Percentiles rank a stretch among this genome's conserved stretches.
These are phyloP conservation scores for Hofmannophila pseudospretella DNA, from an alignment of 2,888 invertebrate species.

Conservation along the genomic window DNA sequence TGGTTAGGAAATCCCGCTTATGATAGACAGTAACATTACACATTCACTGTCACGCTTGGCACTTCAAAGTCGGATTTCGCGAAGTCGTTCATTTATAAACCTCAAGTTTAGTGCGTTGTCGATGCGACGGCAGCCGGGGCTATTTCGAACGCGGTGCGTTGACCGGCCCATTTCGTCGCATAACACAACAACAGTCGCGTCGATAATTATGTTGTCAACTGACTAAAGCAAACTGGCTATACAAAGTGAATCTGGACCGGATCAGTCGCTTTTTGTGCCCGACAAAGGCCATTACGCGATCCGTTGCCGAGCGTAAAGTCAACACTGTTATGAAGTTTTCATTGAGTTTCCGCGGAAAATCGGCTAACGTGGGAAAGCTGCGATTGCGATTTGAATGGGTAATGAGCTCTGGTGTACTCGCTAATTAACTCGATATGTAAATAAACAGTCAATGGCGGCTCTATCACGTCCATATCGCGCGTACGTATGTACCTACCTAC, in stretches of 20 bases:
- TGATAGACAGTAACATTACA: conserved; percentile 1
- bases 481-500: conserved; percentile 32
- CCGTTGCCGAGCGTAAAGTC: conserved; percentile 65
- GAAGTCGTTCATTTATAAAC: conserved; percentile 13
- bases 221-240: conserved; percentile 60
- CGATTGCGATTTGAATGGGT: conserved; percentile 69
- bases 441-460: conserved; percentile 52
- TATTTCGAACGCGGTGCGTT: conserved; percentile 46
- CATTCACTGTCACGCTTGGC: conserved; percentile 10
- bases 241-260: conserved; percentile 67
- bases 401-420: conserved; percentile 61
- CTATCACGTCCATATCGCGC: conserved; percentile 35
- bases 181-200: conserved; percentile 30
- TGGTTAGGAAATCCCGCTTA: neutral
- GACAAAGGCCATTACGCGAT: conserved; percentile 72
- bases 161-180: conserved; percentile 51
- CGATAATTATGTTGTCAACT: conserved; percentile 71
- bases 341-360: conserved; percentile 62
- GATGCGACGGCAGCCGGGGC: conserved; percentile 23
- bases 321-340: conserved; percentile 72
- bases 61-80: conserved; percentile 12
- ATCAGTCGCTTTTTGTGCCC: conserved; percentile 70
- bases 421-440: conserved; percentile 72
- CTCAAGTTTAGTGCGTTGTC: conserved; percentile 3
- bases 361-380: conserved; percentile 62